These are phyloP conservation scores for Dicyrtomina minuta DNA, from an alignment of 2,888 invertebrate species.

Conservation along the genomic window DNA sequence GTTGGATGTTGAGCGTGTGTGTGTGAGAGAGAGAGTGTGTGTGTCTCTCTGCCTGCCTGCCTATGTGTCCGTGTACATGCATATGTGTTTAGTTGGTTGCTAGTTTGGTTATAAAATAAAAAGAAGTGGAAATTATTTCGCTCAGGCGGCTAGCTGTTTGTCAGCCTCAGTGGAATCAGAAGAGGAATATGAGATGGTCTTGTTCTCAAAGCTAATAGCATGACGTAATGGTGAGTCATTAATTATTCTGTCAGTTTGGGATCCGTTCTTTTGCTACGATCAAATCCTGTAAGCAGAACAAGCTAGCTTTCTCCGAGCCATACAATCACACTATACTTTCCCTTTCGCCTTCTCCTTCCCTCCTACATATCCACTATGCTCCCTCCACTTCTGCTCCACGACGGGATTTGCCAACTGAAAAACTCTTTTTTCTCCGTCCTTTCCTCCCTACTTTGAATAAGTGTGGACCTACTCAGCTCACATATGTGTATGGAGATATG, in stretches of 20 bases:
- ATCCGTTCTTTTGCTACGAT: slow-evolving; percentile 37
- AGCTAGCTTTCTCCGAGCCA: slow-evolving; percentile 15
- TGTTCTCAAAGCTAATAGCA: slow-evolving; percentile 41
- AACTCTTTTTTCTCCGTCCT: neutral
- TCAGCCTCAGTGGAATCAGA: slow-evolving; percentile 18
- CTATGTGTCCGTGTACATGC: no score
- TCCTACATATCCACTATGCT: neutral
- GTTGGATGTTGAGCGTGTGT: slow-evolving; percentile 2
- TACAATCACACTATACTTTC: neutral
- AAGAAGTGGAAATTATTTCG: slow-evolving; percentile 28
- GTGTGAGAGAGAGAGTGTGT: slow-evolving; percentile 1
- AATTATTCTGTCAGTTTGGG: slow-evolving; percentile 50
- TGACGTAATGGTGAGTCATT: slow-evolving; percentile 44
- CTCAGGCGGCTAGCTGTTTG: slow-evolving; percentile 23
- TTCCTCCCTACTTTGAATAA: neutral
- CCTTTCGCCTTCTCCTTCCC: neutral
- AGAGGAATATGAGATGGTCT: slow-evolving; percentile 37
- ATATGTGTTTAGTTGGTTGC: no score
- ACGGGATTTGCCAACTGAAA: neutral
- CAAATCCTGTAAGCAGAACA: slow-evolving; percentile 38
- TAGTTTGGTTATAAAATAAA: no score
- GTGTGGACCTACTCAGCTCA: no score
- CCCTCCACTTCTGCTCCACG: neutral
- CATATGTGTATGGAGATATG: neutral
- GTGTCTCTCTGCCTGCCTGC: no score